Percentiles rank a stretch among this genome's conserved stretches.
Evolutionary conservation across 2,797 vertebrate genomes (phyloP).

Genomic region (Halcyon smyrnensis): DNA sequence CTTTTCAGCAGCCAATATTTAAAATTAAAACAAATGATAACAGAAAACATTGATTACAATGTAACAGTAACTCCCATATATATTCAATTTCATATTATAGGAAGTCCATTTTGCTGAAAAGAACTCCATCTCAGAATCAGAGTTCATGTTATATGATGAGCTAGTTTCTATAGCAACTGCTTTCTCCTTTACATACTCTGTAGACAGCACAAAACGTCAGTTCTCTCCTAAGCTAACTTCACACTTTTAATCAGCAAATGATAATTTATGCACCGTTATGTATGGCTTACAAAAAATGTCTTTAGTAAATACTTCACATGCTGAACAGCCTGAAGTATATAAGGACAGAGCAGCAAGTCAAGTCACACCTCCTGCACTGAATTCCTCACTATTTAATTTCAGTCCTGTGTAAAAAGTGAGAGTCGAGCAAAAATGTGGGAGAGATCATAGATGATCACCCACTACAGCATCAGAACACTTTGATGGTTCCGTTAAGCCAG

Average conservation of each 20-base stretch:
- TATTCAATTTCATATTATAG: slow-evolving; percentile 7
- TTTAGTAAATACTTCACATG: not conserved
- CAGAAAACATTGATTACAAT: not conserved
- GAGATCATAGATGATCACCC: not conserved
- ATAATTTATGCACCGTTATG: not conserved
- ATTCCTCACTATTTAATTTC: not conserved
- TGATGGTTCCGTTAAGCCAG: not conserved
- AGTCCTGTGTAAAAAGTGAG: not conserved
- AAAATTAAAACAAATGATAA: not conserved
- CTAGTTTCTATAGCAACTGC: slow-evolving; percentile 81
- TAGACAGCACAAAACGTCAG: slow-evolving; percentile 51
- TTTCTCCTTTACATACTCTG: slow-evolving; percentile 49
- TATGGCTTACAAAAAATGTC: not conserved
- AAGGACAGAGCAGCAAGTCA: not conserved
- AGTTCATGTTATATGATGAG: slow-evolving; percentile 57
- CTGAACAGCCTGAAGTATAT: not conserved
- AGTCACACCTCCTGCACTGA: not conserved
- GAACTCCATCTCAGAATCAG: slow-evolving; percentile 72
- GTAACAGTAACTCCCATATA: not conserved
- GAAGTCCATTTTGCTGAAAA: slow-evolving; percentile 63
- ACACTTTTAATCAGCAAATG: slow-evolving; percentile 48
- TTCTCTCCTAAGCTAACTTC: slow-evolving; percentile 1
- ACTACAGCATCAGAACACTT: not conserved
- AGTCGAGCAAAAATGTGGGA: not conserved
- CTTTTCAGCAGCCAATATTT: not conserved